These are phyloP conservation scores for Pseudomyrmex cubaensis DNA, from an alignment of 1,140 invertebrate genomes.

Conservation along the genomic window DNA sequence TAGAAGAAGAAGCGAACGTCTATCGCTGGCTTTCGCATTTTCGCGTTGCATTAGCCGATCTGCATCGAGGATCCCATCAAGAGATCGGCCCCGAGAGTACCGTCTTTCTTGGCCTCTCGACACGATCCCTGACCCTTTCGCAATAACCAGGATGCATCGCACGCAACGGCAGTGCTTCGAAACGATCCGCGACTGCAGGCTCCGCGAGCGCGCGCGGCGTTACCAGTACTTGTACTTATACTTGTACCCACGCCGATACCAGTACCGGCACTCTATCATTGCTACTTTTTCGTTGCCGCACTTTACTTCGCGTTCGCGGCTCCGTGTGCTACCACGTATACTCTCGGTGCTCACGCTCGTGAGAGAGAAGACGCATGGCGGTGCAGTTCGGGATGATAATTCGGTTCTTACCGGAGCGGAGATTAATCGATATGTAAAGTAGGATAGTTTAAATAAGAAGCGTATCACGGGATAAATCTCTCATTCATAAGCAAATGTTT, in stretches of 20 bases:
- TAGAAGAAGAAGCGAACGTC: constrained; percentile 13
- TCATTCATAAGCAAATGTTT: constrained; percentile 9
- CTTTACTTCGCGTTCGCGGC: constrained; percentile 48
- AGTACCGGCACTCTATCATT: constrained; percentile 57
- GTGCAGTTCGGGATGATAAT: constrained; percentile 31
- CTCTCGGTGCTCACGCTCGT: constrained; percentile 1
- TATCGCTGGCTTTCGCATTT: constrained; percentile 54
- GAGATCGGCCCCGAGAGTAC: constrained; percentile 62
- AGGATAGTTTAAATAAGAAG: background rate
- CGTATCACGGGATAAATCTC: constrained; percentile 18
- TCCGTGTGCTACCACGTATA: constrained; percentile 34
- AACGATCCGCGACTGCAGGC: constrained; percentile 58
- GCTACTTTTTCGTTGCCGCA: constrained; percentile 51
- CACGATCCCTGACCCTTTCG: constrained; percentile 70
- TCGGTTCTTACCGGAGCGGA: constrained; percentile 13
- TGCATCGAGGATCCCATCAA: constrained; percentile 72
- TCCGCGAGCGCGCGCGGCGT: constrained; percentile 11
- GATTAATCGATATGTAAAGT: constrained; percentile 48
- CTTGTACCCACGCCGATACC: constrained; percentile 49
- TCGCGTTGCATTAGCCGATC: constrained; percentile 66
- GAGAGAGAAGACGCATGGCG: constrained; percentile 9
- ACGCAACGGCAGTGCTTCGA: constrained; percentile 63
- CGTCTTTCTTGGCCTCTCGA: constrained; percentile 57
- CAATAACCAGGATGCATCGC: constrained; percentile 60
- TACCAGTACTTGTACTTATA: constrained; percentile 40